phyloP scores from a whole-genome alignment of 2,888 invertebrate genomes.

The Polyommatus icarus region DNA sequence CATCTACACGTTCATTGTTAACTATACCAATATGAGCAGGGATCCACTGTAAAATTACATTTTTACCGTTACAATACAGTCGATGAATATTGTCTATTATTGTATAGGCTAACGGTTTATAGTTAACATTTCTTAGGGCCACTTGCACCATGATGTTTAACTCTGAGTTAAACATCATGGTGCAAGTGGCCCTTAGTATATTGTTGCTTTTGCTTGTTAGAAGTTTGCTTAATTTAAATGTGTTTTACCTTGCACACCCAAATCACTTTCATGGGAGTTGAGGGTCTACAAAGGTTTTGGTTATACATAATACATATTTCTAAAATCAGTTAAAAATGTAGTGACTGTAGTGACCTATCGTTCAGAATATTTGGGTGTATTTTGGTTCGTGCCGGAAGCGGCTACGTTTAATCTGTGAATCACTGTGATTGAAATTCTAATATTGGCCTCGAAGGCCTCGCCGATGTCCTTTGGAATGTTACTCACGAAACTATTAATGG shows the following conservation, averaged over 20 bases:
- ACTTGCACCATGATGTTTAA: too few relatives aligned
- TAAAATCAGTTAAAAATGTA: neutral
- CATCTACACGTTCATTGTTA: too few relatives aligned
- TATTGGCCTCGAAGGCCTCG: conserved; percentile 10
- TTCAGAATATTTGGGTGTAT: neutral
- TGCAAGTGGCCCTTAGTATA: too few relatives aligned
- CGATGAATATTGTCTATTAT: too few relatives aligned
- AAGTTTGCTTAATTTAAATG: neutral
- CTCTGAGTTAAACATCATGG: too few relatives aligned
- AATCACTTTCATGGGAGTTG: neutral
- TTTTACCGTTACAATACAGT: too few relatives aligned
- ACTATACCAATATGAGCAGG: too few relatives aligned
- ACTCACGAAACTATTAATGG: conserved; percentile 28
- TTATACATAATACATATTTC: neutral
- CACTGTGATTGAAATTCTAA: conserved; percentile 26
- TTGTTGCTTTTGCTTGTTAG: neutral
- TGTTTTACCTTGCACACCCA: too few relatives aligned
- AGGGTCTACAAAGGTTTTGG: neutral
- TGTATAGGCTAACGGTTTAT: too few relatives aligned
- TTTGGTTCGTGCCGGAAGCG: conserved; percentile 17
- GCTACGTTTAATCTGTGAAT: conserved; percentile 21
- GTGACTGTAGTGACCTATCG: neutral
- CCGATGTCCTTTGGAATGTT: conserved; percentile 7
- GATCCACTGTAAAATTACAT: too few relatives aligned
- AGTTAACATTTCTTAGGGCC: too few relatives aligned